A percentile compares a stretch with the other conserved stretches of the same genome.
Evolutionary conservation across 2,113 vertebrate genomes (phyloP).

Genomic region (Uropsilus gracilis): DNA sequence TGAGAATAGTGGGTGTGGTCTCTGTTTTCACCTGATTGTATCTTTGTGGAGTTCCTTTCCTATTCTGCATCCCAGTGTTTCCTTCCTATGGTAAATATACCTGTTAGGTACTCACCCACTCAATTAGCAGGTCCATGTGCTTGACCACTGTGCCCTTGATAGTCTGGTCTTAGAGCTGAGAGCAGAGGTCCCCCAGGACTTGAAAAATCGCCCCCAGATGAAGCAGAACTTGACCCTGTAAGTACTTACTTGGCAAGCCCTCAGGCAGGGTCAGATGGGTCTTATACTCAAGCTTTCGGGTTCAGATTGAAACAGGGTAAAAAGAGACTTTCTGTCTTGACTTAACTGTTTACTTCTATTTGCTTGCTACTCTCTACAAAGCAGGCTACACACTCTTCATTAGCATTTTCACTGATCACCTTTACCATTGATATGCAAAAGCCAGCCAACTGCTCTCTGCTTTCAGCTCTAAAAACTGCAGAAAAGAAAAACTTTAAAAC

Average conservation of each 20-base stretch:
- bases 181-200: not conserved
- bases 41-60: rapidly evolving
- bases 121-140: not conserved
- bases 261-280: not conserved
- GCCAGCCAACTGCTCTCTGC: no score
- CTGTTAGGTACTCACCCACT: not conserved
- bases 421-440: no score
- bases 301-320: no score
- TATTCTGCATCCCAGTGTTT: not conserved
- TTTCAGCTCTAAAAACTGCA: no score
- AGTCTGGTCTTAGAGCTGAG: not conserved
- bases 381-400: no score
- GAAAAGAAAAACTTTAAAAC: no score
- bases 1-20: not conserved
- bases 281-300: no score
- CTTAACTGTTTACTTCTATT: no score
- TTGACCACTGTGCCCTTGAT: not conserved
- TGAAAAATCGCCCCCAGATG: not conserved
- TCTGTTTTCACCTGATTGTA: not conserved
- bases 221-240: not conserved
- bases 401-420: no score
- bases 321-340: no score
- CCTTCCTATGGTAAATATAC: not conserved
- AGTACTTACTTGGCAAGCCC: not conserved
- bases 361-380: no score